These are phyloP conservation scores for Onthophagus taurus DNA, from an alignment of 1,140 invertebrate species.

Conservation along the genomic window DNA sequence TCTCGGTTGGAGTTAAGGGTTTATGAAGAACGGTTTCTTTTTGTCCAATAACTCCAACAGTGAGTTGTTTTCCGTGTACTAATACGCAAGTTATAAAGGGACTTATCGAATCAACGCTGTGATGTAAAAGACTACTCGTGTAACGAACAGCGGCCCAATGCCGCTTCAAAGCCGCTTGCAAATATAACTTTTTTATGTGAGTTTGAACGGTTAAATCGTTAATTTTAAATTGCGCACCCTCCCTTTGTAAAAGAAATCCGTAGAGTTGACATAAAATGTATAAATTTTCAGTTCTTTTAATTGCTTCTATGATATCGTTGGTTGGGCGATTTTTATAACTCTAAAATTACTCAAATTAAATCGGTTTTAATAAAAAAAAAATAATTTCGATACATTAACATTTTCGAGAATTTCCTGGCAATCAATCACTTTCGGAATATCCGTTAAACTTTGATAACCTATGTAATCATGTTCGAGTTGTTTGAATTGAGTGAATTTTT, in stretches of 20 bases:
- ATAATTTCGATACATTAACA: slow-evolving; percentile 44
- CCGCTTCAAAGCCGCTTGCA: slow-evolving; percentile 74
- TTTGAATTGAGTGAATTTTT: slow-evolving; percentile 69
- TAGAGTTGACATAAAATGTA: slow-evolving; percentile 75
- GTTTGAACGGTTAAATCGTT: slow-evolving; percentile 55
- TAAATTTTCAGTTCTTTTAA: slow-evolving; percentile 60
- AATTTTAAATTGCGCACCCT: slow-evolving; percentile 67
- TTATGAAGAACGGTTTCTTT: slow-evolving; percentile 95
- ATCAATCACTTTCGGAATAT: slow-evolving; percentile 77
- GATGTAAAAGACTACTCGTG: slow-evolving; percentile 83
- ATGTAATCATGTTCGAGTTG: slow-evolving; percentile 88
- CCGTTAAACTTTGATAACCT: slow-evolving; percentile 93
- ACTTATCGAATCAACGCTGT: slow-evolving; percentile 95
- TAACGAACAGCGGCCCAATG: slow-evolving; percentile 93
- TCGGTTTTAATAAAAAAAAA: background rate
- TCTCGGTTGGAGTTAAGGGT: slow-evolving; percentile 90
- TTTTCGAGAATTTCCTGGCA: slow-evolving; percentile 56
- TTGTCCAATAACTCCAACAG: slow-evolving; percentile 87
- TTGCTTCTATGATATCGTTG: slow-evolving; percentile 61
- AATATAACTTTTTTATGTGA: slow-evolving; percentile 70
- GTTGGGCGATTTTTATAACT: slow-evolving; percentile 51
- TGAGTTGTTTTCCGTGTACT: slow-evolving; percentile 94
- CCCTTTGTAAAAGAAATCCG: slow-evolving; percentile 72
- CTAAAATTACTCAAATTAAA: slow-evolving; percentile 20
- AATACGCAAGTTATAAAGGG: slow-evolving; percentile 95